Evolutionary conservation across 2,113 vertebrate species (phyloP), one percentile per base, ranked within the genome.

Genomic region (Halcyon malimbica): DNA sequence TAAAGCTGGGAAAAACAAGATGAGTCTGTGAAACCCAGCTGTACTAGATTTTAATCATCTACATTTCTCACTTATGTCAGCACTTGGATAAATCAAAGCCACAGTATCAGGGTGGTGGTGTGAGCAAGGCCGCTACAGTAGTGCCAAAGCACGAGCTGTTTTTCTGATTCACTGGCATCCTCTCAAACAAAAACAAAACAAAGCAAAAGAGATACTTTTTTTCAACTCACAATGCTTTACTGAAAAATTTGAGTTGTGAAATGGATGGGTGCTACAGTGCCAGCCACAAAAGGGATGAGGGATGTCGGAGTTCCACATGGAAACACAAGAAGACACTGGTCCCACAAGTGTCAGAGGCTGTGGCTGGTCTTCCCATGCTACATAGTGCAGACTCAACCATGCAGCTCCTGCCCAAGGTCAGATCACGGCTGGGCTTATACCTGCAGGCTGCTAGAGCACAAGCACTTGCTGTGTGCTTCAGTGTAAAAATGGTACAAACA

Each of bases 301-400:
- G 11, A 18, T 29, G 57, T 23, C 63, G 9, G 37, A 67, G 39
- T 71, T 67, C 51, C 25, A 17, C 11, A 13, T 0, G 5, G 31
- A 15, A 60, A 29, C 26, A 33, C 11, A 37, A 53, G 0, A 74
- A 13, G 18, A 50, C 13, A 46, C 1, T 39, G 31, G 31, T 35
- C 24, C 24, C 39, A 25, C 5, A 13, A 37, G 20, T 1, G 2
- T 13, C n/a, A 44, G 59, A 77, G 28, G 28, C n/a, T 84, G 64
- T 48, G 68, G 37, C 14, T 5, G 2, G 2, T 63, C 68, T 28
- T 83, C 29, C 12, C 0, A 0, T 16, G 26, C 11, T 37, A 25
- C 1, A 8, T 3, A 25, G 24, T 24, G 33, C 39, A 56, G 50
- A 35, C 48, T 39, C 2, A 2, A 5, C 28, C 33, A 42, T 0